These are phyloP conservation scores for Anguilla megastoma DNA, from an alignment of 2,797 vertebrate species.

Conservation along the genomic window DNA sequence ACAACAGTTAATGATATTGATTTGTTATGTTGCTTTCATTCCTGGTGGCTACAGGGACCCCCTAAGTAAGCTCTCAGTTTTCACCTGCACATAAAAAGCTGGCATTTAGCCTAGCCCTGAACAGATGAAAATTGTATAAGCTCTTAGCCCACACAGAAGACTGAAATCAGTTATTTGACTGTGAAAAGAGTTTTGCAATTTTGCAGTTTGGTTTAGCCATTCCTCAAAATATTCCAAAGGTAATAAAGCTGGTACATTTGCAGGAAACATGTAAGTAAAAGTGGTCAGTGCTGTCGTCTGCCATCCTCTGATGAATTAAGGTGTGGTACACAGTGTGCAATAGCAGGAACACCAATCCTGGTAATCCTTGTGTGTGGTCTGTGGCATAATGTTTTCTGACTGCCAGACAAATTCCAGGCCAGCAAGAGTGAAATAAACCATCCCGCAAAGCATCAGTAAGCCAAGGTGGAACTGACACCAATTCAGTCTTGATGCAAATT, in stretches of 20 bases:
- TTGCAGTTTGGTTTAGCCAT: neutral
- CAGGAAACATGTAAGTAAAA: neutral
- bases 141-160: neutral
- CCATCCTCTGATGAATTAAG: neutral
- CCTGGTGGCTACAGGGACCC: neutral
- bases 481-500: neutral
- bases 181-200: neutral
- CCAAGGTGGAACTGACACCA: neutral
- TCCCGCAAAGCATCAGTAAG: neutral
- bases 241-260: neutral
- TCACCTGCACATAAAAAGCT: neutral
- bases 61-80: neutral
- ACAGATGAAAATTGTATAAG: neutral
- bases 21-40: neutral
- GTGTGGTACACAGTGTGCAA: neutral
- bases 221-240: neutral
- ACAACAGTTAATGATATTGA: neutral
- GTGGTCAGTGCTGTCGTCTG: neutral
- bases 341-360: neutral
- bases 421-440: slow-evolving; percentile 7
- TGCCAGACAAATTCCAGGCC: slow-evolving; percentile 5
- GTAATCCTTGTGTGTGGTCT: slow-evolving; percentile 18
- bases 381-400: neutral
- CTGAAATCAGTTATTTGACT: neutral
- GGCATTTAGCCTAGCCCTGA: neutral